These are phyloP conservation scores for Chiloscyllium punctatum DNA, from an alignment of 2,797 vertebrate species.

Conservation along the genomic window DNA sequence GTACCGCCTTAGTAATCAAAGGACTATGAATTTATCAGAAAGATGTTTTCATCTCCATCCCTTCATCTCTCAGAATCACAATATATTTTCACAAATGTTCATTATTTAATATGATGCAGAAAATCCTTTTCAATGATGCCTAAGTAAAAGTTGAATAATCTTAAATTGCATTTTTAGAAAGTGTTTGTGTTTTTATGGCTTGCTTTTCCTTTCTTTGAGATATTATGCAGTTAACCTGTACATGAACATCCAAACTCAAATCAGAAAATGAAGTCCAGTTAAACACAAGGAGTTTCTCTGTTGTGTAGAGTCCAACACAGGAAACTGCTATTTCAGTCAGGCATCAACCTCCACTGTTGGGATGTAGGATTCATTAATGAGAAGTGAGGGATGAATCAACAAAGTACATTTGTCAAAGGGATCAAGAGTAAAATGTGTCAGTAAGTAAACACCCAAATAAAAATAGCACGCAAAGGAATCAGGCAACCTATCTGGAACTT, in stretches of 20 bases:
- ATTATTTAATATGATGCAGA: neutral
- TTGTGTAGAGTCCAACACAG: neutral
- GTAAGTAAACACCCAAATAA: constrained; percentile 6
- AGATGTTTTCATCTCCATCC: neutral
- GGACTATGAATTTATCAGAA: neutral
- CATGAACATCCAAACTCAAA: neutral
- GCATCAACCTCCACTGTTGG: neutral
- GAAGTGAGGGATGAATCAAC: neutral
- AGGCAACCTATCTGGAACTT: neutral
- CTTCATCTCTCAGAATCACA: neutral
- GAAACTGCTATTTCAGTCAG: neutral
- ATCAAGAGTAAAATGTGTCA: neutral
- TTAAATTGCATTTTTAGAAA: neutral
- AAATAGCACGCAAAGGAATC: constrained; percentile 2
- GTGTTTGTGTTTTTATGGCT: neutral
- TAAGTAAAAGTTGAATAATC: neutral
- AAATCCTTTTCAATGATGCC: neutral
- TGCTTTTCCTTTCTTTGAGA: neutral
- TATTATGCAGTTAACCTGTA: neutral
- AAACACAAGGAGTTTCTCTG: neutral
- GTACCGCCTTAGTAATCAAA: neutral
- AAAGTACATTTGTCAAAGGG: neutral
- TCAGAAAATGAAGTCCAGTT: neutral
- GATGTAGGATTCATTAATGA: neutral
- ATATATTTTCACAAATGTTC: neutral